Evolutionary conservation across 2,888 invertebrate genomes (phyloP).

Genomic region (Stictocephala bisonia): DNA sequence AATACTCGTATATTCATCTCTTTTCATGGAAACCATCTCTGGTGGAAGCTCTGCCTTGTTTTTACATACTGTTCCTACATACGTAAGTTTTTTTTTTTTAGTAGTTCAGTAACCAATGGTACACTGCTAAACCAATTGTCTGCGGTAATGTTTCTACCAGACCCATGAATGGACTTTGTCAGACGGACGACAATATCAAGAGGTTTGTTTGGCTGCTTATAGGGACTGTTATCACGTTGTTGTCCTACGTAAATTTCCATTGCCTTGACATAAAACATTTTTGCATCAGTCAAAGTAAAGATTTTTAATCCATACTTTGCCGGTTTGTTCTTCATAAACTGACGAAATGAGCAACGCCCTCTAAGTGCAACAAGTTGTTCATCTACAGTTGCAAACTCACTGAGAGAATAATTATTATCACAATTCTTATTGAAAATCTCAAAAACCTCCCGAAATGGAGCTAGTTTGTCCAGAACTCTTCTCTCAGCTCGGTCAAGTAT

Average conservation of each 20-base stretch:
- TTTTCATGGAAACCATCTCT: conserved; percentile 1
- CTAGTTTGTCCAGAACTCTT: conserved; percentile 15
- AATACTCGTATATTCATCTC: not conserved
- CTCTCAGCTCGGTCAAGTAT: conserved; percentile 17
- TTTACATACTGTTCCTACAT: conserved; percentile 29
- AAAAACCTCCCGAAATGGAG: conserved; percentile 36
- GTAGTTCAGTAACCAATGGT: conserved; percentile 5
- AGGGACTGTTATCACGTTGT: conserved; percentile 25
- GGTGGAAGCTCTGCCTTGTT: conserved; percentile 19
- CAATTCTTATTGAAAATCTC: conserved; percentile 30
- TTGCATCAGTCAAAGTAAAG: conserved; percentile 43
- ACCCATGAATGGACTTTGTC: not conserved
- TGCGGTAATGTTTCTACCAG: conserved; percentile 19
- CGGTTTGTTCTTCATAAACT: conserved; percentile 43
- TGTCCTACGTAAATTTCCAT: conserved; percentile 42
- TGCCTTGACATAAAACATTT: conserved; percentile 31
- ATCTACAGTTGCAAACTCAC: conserved; percentile 19
- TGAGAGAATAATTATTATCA: not conserved
- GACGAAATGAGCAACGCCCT: conserved; percentile 23
- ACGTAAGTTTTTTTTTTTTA: not conserved
- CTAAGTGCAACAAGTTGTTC: conserved; percentile 41
- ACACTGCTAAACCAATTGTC: conserved; percentile 28
- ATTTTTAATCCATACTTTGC: conserved; percentile 42
- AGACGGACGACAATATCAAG: conserved; percentile 32
- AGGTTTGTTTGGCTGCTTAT: conserved; percentile 30